Evolutionary conservation across 2,113 vertebrate species (phyloP).

Genomic region (Gila orcuttii): DNA sequence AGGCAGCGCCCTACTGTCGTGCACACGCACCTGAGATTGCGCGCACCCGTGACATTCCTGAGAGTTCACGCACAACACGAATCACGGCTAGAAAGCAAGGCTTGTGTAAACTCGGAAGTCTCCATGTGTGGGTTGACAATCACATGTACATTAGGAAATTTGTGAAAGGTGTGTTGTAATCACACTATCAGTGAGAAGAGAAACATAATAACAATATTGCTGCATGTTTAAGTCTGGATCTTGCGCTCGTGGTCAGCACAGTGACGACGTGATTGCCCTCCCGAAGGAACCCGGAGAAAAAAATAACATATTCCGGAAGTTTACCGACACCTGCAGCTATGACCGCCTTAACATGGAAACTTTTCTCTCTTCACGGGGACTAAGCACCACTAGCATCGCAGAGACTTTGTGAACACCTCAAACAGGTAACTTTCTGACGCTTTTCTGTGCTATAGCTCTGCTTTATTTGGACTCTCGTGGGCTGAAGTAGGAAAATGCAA

Average conservation of each 20-base stretch:
- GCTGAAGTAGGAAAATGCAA: not conserved
- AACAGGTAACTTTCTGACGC: constrained; percentile 39
- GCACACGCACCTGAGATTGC: constrained; percentile 46
- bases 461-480: not conserved
- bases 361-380: not conserved
- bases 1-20: constrained; percentile 48
- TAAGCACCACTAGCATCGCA: not conserved
- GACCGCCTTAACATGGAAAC: constrained; percentile 43
- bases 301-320: constrained; percentile 48
- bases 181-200: not conserved
- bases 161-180: constrained; percentile 6
- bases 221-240: not conserved
- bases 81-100: not conserved
- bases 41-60: constrained; percentile 11
- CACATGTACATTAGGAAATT: not conserved
- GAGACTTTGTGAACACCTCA: not conserved
- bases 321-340: constrained; percentile 54
- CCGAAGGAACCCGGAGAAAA: constrained; percentile 48
- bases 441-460: not conserved
- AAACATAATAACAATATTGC: not conserved
- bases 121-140: not conserved
- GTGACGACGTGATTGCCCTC: constrained; percentile 38
- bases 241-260: not conserved
- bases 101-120: constrained; percentile 11
- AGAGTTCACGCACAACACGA: not conserved